Base-by-base conservation (phyloP, 2,888 invertebrate species). In the Antitype chi region DNA sequence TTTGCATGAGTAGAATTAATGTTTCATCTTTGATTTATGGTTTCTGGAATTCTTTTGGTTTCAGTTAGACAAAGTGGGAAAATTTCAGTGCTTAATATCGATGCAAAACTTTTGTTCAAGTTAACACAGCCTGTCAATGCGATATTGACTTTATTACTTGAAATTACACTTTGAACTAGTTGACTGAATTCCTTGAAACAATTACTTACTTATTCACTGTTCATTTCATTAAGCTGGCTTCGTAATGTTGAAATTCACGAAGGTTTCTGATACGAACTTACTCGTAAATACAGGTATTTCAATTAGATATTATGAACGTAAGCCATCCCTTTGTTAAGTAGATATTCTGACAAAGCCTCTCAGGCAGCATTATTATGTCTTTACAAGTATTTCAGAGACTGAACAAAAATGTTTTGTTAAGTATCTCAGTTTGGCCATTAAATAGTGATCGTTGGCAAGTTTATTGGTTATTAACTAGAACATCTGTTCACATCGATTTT, bases 401-500 rank as follows among this genome's bases (percentile, higher is more conserved):
- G 28, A 67, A 47, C 70, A 74, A 85, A 60, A 62, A 49, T 66
- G 25, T 77, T 73, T 70, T 47, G 70, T 68, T 77, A 68, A 74
- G 52, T 57, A 74, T 43, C 60, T 15, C 57, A 72, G 64, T 71
- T 78, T 53, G 38, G 25, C 38, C n/a, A 55, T 71, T 77, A 81
- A 71, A 81, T 47, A 74, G 55, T 43, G 28, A 52, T 82, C 70
- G 83, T 78, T 78, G 25, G 68, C 60, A 62, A 82, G 73, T 83
- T 83, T 85, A 83, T 74, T 53, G 23, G 11, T 78, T 47, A 85
- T 85, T 77, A 77, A 70, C 60, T 23, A 15, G 6, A 82, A 71
- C 83, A 82, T 82, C 83, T 83, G 83, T 69, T 85, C 82, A 1
- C 62, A 67, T 82, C 57, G 82, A 78, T 71, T 64, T 63, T 60